These are phyloP conservation scores for Anthophora plumipes DNA, from an alignment of 2,888 invertebrate genomes.

Conservation along the genomic window DNA sequence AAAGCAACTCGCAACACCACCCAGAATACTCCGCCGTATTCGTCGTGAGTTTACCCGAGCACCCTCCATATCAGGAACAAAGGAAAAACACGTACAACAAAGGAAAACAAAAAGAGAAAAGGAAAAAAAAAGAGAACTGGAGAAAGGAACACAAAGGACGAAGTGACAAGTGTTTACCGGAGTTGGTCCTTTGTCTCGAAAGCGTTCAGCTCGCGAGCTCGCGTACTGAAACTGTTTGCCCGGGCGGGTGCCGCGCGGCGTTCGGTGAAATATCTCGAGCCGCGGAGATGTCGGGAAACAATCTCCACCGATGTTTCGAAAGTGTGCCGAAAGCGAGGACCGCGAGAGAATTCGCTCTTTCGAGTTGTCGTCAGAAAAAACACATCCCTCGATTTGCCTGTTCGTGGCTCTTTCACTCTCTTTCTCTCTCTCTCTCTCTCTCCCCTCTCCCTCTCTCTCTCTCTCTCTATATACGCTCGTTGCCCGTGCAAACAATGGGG, in stretches of 20 bases:
- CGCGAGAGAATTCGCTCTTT: conserved; percentile 46
- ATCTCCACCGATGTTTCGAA: conserved; percentile 55
- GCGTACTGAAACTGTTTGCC: conserved; percentile 52
- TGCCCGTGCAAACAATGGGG: conserved; percentile 43
- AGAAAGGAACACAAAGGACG: conserved; percentile 9
- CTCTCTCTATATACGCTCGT: not conserved
- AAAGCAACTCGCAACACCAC: not conserved
- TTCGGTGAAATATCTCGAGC: conserved; percentile 36
- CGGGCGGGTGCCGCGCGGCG: not conserved
- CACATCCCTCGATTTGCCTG: conserved; percentile 39
- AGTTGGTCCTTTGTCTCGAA: conserved; percentile 47
- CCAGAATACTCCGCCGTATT: not conserved
- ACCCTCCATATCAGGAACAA: no score
- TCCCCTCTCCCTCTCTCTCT: not conserved
- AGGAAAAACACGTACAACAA: not conserved
- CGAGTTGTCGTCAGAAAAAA: conserved; percentile 14
- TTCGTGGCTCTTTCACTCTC: not conserved
- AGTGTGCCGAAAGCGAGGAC: conserved; percentile 24
- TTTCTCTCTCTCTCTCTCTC: not conserved
- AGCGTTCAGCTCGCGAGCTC: conserved; percentile 35
- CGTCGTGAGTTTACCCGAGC: not conserved
- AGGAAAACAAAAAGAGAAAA: not conserved
- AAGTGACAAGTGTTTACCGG: conserved; percentile 53
- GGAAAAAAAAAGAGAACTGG: no score
- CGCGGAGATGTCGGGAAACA: conserved; percentile 52